Conservation (phyloP, 2,888 invertebrate genomes). For the Plebejus argus region DNA sequence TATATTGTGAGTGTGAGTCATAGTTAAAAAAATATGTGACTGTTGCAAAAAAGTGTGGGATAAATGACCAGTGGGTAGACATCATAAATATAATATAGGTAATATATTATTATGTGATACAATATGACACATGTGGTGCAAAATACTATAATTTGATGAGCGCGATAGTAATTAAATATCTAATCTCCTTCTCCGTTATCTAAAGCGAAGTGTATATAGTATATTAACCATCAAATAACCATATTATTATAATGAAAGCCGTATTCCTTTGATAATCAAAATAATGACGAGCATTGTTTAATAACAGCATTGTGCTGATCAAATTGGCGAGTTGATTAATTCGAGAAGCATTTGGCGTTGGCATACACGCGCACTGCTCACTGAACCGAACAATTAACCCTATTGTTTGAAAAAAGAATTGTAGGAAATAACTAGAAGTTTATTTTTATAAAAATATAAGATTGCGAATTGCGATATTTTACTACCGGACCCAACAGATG, state of each 20-base stretch:
- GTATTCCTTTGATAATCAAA: neutral
- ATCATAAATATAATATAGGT: no score
- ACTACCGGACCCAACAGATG: no score
- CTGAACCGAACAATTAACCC: neutral
- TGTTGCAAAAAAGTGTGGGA: no score
- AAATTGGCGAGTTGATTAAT: neutral
- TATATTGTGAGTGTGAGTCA: no score
- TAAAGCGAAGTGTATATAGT: neutral
- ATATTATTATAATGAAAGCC: neutral
- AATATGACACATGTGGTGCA: no score
- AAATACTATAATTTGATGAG: no score
- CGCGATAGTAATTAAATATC: neutral
- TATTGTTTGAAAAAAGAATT: neutral
- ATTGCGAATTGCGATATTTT: no score
- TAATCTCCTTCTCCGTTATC: neutral
- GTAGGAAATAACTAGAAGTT: neutral
- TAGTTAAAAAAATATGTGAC: no score
- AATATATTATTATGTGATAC: no score
- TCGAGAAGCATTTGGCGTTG: neutral
- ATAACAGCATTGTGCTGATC: conserved; percentile 9
- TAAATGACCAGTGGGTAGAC: no score
- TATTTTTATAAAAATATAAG: no score
- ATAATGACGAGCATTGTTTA: conserved; percentile 5
- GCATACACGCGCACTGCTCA: neutral
- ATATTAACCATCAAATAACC: no score